Evolutionary conservation across 2,113 vertebrate genomes (phyloP), one percentile per base, ranked within the genome.

Genomic region (Hippoglossus stenolepis): DNA sequence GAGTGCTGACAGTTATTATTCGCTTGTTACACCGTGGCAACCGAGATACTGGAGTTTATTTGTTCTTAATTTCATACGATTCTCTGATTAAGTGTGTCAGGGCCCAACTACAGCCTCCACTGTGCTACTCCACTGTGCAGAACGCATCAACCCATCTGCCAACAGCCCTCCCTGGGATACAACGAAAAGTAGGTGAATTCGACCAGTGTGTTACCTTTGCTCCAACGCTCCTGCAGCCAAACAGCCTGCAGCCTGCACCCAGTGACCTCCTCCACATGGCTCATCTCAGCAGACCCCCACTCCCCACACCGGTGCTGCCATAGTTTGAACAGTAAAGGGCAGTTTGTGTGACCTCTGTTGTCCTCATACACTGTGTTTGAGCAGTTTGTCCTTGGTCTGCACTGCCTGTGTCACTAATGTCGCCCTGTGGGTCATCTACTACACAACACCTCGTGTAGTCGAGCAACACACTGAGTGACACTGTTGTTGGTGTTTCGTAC

Each of bases 201-300:
- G 21, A 40, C 10, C 2, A 28, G 23, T 28, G 40, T 28, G 31
- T 87, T 89, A 92, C 91, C 91, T 91, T 89, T 69, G 57, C 11
- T 75, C 49, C 85, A 70, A 24, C 4, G 20, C 56, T 82, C 51
- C 62, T 73, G 70, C 35, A 54, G 3, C 15, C 73, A 71, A 78
- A 54, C 67, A 65, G 23, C 40, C 70, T 51, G 78, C 2, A 68
- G 24, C 35, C 35, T 73, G 69, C 31, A 57, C 43, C 58, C 31
- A 89, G 8, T 38, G 67, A 58, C 24, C 40, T 84, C 40, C 54
- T 82, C 89, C 85, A 91, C 91, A 91, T 90, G 74, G 28, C 45
- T 57, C 2, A 21, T 18, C 4, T n/a, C 1, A 45, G 61, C 53
- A 62, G 5, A 18, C 31, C 40, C 23, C 40, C 20, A 31, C 23